Conservation (phyloP, 23 tunicate genomes). For the Oikopleura dioica region DNA sequence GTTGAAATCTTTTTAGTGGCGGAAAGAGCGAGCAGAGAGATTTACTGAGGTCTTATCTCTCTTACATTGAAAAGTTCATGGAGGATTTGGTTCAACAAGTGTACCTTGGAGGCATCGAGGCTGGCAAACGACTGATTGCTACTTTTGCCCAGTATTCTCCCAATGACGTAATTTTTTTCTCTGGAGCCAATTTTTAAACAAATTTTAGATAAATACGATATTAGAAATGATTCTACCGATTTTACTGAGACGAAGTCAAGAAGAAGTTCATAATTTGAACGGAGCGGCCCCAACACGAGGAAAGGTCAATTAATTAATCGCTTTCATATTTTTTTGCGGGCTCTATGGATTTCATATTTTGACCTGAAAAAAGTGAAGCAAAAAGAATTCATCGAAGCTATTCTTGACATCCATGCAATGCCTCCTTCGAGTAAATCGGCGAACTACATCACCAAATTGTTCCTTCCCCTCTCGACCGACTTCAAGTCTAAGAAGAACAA, state of each 20-base stretch:
- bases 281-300: background rate
- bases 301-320: background rate
- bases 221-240: background rate
- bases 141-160: background rate
- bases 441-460: too few relatives aligned
- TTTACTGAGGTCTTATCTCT: background rate
- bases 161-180: background rate
- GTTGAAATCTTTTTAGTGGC: too few relatives aligned
- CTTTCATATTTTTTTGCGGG: background rate
- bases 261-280: background rate
- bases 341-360: too few relatives aligned
- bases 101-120: background rate
- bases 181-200: background rate
- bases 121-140: background rate
- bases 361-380: too few relatives aligned
- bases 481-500: too few relatives aligned
- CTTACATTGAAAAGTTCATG: background rate
- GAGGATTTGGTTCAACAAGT: background rate
- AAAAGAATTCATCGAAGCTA: too few relatives aligned
- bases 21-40: constrained; percentile 9
- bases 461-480: too few relatives aligned
- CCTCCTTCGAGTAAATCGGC: too few relatives aligned
- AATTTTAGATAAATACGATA: background rate
- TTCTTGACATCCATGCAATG: too few relatives aligned
- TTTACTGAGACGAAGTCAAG: background rate